These are phyloP conservation scores for Ginglymostoma cirratum DNA, from an alignment of 2,113 vertebrate species.

Conservation along the genomic window DNA sequence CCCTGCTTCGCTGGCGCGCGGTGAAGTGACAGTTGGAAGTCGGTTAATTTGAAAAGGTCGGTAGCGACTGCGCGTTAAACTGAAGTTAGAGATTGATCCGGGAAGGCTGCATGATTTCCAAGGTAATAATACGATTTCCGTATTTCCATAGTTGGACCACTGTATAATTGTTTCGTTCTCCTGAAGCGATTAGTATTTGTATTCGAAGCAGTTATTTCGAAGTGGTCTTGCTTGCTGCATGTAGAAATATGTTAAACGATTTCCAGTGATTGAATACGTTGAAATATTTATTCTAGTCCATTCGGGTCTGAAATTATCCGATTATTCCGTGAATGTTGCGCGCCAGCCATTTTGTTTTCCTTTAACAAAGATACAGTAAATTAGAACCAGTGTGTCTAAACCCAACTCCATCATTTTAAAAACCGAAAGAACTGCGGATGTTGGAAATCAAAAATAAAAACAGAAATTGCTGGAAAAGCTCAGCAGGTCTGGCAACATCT, in stretches of 20 bases:
- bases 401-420: neutral
- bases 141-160: neutral
- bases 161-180: neutral
- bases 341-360: too few species aligned
- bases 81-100: neutral
- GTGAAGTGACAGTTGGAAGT: neutral
- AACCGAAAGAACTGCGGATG: too few species aligned
- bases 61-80: neutral
- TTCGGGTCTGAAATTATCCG: neutral
- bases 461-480: too few species aligned
- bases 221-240: too few species aligned
- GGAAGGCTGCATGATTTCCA: neutral
- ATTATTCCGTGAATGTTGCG: neutral
- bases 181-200: neutral
- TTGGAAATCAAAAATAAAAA: too few species aligned
- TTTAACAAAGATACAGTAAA: neutral
- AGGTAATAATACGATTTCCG: neutral
- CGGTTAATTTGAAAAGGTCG: neutral
- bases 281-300: neutral
- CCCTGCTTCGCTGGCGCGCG: neutral
- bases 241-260: neutral
- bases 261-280: neutral
- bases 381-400: neutral
- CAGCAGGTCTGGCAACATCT: too few species aligned
- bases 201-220: too few species aligned